Conservation (phyloP, 2,797 vertebrate genomes). For the Scleropages formosus region DNA sequence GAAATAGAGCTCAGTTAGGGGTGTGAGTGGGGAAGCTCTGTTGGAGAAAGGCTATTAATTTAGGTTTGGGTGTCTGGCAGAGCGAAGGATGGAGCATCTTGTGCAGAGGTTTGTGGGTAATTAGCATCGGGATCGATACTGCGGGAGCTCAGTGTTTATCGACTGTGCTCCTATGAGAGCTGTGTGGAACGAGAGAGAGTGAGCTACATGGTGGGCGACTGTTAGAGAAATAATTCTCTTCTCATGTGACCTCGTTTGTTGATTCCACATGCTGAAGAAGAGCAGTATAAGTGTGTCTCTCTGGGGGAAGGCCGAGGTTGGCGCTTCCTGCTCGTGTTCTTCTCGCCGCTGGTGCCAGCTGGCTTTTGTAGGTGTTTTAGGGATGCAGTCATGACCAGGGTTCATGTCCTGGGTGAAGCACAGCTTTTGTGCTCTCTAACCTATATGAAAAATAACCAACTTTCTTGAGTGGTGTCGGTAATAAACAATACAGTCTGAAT, state of each 20-base stretch:
- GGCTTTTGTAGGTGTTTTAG: too few relatives aligned
- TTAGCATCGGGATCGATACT: slow-evolving; percentile 9
- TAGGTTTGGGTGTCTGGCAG: neutral
- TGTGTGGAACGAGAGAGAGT: slow-evolving; percentile 31
- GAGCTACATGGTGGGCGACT: slow-evolving; percentile 28
- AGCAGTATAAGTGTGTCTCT: too few relatives aligned
- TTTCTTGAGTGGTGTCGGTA: too few relatives aligned
- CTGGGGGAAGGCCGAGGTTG: too few relatives aligned
- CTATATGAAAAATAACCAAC: too few relatives aligned
- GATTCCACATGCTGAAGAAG: neutral
- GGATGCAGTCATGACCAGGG: too few relatives aligned
- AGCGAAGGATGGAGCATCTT: neutral
- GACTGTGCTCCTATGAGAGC: slow-evolving; percentile 33
- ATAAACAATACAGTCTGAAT: too few relatives aligned
- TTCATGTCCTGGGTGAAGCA: too few relatives aligned
- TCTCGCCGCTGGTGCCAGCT: too few relatives aligned
- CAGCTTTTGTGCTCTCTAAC: too few relatives aligned
- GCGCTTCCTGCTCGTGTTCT: too few relatives aligned
- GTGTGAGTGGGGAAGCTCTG: slow-evolving; percentile 17
- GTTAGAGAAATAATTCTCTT: neutral
- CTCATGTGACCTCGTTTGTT: slow-evolving; percentile 23
- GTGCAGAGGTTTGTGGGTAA: slow-evolving; percentile 28
- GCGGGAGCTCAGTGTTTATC: slow-evolving; percentile 42
- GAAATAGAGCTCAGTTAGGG: slow-evolving; percentile 41
- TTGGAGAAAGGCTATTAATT: neutral